phyloP scores from a whole-genome alignment of 1,140 invertebrate species.

The Aphaenogaster floridana region DNA sequence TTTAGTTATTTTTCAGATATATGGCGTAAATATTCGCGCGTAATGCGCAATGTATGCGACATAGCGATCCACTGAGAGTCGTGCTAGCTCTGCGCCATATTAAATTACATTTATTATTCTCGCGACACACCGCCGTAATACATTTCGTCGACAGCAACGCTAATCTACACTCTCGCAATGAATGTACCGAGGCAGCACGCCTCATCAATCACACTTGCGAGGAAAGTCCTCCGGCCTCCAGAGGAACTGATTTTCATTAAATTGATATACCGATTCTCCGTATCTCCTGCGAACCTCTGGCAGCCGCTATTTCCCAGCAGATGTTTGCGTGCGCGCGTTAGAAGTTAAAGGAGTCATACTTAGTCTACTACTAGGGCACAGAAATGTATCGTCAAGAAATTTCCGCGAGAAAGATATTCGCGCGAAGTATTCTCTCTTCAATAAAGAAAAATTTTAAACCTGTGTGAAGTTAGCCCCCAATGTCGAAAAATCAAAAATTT shows the following conservation, averaged over 20 bases:
- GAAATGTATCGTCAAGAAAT: background rate
- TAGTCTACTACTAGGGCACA: background rate
- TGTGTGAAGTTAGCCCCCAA: too few species aligned
- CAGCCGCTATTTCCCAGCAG: background rate
- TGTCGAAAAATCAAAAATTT: too few species aligned
- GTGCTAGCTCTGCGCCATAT: background rate
- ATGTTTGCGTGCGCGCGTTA: background rate
- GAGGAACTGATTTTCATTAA: conserved; percentile 56
- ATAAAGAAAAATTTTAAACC: background rate
- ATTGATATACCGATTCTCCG: conserved; percentile 52
- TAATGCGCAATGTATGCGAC: conserved; percentile 26
- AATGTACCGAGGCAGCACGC: conserved; percentile 24
- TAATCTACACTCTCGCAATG: conserved; percentile 56
- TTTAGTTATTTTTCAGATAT: conserved; percentile 28
- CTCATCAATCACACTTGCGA: conserved; percentile 53
- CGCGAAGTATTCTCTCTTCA: too few species aligned
- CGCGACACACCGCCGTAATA: conserved; percentile 34
- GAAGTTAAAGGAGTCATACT: conserved; percentile 18
- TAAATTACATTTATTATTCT: conserved; percentile 58
- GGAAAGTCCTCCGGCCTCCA: conserved; percentile 35
- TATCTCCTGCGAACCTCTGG: conserved; percentile 28
- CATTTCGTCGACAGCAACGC: conserved; percentile 49
- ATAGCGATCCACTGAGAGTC: conserved; percentile 22
- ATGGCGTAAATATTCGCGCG: background rate
- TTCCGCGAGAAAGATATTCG: background rate